Evolutionary conservation across 2,888 invertebrate genomes (phyloP), one percentile per base, ranked within the genome.

Genomic region (Catocala nupta): DNA sequence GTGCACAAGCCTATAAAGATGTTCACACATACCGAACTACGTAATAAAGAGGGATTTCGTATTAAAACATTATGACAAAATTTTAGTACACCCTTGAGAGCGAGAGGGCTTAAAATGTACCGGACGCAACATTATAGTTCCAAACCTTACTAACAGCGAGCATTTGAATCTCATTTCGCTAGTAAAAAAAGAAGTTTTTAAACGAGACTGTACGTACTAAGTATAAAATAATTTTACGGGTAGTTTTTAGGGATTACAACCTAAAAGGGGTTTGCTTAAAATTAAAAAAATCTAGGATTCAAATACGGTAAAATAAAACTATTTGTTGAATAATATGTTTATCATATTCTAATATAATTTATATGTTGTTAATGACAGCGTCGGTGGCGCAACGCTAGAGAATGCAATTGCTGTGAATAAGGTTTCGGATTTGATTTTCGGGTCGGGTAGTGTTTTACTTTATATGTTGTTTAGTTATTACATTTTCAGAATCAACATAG

Each of bases 101-200:
- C 70, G 70, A 73, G 80, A 70, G 71, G 72, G 79, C 81, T 83
- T 81, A 81, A 85, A 88, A 86, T 82, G 86, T 86, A 81, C 70
- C 81, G 83, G 80, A 88, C 89, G 89, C 89, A 89, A 87, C 86
- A 81, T 88, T 88, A 84, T 83, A 84, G 86, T 81, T 79, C 63
- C 73, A 80, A 76, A 79, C 81, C 83, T 77, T 81, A 83, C 84
- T 86, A 86, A 86, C 82, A 82, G 80, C 83, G 73, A 83, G 83
- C 82, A 85, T 84, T 80, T 79, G 78, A 79, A 73, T 78, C 75
- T 67, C 25, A 25, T 25, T 25, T 25, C 4, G 1, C 25, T 25
- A 3, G 43, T 11, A 44, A 44, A 44, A 44, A 11, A 11, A 10
- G 2, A 11, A 44, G 43, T n/a, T n/a, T 13, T 80, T 70, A 73